Percentiles rank a stretch among this genome's conserved stretches.
These are phyloP conservation scores for Phrynocephalus versicolor DNA, from an alignment of 2,113 vertebrate genomes.

Conservation along the genomic window DNA sequence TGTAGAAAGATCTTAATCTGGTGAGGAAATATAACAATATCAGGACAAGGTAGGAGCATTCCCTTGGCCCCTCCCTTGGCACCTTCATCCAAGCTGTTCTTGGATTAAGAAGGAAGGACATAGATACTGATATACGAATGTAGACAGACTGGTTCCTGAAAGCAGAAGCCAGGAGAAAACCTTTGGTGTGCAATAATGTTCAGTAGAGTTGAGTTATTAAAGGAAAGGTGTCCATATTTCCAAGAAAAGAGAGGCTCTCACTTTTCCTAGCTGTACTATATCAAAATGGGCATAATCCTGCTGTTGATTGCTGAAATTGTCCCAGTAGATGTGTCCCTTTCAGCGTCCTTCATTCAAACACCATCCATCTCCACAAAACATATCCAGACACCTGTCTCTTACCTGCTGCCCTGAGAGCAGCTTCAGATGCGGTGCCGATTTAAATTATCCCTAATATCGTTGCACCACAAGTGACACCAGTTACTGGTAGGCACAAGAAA, in stretches of 20 bases:
- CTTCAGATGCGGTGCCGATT: not conserved
- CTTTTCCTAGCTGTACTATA: not conserved
- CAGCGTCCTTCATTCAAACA: not conserved
- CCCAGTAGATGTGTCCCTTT: not conserved
- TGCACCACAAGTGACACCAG: not conserved
- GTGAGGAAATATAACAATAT: too few species aligned
- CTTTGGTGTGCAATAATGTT: not conserved
- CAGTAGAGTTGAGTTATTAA: not conserved
- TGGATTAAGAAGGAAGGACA: not conserved
- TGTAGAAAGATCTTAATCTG: too few species aligned
- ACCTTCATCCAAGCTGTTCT: not conserved
- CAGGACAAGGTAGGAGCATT: too few species aligned
- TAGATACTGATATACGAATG: not conserved
- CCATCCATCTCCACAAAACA: not conserved
- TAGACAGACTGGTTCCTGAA: not conserved
- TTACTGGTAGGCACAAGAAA: not conserved
- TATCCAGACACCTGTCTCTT: not conserved
- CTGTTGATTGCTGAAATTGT: not conserved
- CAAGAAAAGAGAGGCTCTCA: not conserved
- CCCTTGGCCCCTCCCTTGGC: too few species aligned
- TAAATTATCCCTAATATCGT: not conserved
- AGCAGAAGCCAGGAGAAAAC: not conserved
- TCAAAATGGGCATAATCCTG: not conserved
- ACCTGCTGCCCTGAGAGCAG: not conserved
- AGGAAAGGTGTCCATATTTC: not conserved